phyloP scores from a whole-genome alignment of 2,113 vertebrate genomes.

The Perccottus glenii region DNA sequence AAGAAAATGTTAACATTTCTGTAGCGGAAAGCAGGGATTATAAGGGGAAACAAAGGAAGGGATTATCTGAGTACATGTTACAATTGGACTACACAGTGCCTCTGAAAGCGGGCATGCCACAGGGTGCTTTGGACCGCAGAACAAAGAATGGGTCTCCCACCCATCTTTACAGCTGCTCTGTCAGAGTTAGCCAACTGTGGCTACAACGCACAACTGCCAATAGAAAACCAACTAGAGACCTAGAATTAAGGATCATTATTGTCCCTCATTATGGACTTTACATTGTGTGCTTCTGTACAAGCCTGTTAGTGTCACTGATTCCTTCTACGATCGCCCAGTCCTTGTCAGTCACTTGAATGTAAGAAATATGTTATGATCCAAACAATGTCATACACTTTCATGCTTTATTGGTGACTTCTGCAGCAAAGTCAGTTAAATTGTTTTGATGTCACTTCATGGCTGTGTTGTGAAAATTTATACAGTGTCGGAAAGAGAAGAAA shows the following conservation, averaged over 20 bases:
- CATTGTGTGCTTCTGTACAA: conserved; percentile 52
- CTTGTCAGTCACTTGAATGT: conserved; percentile 1
- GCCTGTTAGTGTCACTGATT: background rate
- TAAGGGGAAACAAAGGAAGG: conserved; percentile 59
- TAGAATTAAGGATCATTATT: conserved; percentile 75
- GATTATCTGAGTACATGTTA: conserved; percentile 72
- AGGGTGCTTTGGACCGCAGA: conserved; percentile 65
- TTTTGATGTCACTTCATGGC: conserved; percentile 54
- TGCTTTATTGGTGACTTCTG: conserved; percentile 13
- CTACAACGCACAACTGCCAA: conserved; percentile 65
- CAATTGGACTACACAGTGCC: conserved; percentile 47
- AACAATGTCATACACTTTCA: conserved; percentile 32
- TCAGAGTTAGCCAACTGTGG: conserved; percentile 62
- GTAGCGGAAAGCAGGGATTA: conserved; percentile 59
- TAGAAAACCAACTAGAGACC: conserved; percentile 53
- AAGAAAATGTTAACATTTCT: conserved; percentile 58
- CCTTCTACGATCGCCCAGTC: background rate
- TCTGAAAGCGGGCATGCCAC: conserved; percentile 57
- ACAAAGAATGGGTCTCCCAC: conserved; percentile 71
- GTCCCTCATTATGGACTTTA: conserved; percentile 58
- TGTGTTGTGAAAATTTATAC: conserved; percentile 56
- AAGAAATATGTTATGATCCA: conserved; percentile 9
- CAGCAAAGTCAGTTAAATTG: conserved; percentile 58
- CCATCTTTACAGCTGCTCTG: conserved; percentile 65
- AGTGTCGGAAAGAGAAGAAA: conserved; percentile 41